These are phyloP conservation scores for Xanthia icteritia DNA, from an alignment of 2,888 invertebrate genomes.

Conservation along the genomic window DNA sequence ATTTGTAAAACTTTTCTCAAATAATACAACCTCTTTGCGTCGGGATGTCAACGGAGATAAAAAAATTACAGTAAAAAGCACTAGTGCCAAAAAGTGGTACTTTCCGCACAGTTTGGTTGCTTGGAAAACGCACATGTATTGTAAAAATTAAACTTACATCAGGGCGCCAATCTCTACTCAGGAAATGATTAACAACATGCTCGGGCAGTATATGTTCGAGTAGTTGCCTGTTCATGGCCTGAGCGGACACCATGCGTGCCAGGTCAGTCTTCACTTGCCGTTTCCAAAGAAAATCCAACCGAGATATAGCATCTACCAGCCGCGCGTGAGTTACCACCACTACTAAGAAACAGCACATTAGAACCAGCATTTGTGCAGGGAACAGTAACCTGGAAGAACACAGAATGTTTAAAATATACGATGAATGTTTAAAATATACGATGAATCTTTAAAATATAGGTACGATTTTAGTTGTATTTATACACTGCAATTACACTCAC, in stretches of 20 bases:
- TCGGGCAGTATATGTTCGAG: slow-evolving; percentile 98
- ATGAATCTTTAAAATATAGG: not conserved
- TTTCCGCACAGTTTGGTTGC: no score
- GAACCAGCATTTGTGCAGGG: slow-evolving; percentile 94
- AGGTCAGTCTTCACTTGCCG: slow-evolving; percentile 98
- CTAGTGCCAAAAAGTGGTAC: no score
- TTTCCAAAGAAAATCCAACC: slow-evolving; percentile 99
- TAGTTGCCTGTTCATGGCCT: slow-evolving; percentile 96
- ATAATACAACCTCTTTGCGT: no score
- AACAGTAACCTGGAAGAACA: slow-evolving; percentile 86
- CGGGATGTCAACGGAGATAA: no score
- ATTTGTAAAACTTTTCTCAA: no score
- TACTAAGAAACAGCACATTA: slow-evolving; percentile 94
- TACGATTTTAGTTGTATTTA: no score
- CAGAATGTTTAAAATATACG: not conserved
- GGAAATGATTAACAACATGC: slow-evolving; percentile 98
- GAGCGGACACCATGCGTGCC: slow-evolving; percentile 97
- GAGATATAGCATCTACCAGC: slow-evolving; percentile 97
- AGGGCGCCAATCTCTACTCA: slow-evolving; percentile 94
- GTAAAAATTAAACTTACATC: slow-evolving; percentile 90
- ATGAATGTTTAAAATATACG: no score
- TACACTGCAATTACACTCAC: slow-evolving; percentile 74
- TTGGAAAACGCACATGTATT: no score
- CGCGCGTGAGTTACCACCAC: slow-evolving; percentile 97
- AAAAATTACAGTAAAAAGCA: no score